Percentiles rank a stretch among this genome's conserved stretches.
Evolutionary conservation across 2,113 vertebrate genomes (phyloP).

Genomic region (Excalfactoria chinensis): DNA sequence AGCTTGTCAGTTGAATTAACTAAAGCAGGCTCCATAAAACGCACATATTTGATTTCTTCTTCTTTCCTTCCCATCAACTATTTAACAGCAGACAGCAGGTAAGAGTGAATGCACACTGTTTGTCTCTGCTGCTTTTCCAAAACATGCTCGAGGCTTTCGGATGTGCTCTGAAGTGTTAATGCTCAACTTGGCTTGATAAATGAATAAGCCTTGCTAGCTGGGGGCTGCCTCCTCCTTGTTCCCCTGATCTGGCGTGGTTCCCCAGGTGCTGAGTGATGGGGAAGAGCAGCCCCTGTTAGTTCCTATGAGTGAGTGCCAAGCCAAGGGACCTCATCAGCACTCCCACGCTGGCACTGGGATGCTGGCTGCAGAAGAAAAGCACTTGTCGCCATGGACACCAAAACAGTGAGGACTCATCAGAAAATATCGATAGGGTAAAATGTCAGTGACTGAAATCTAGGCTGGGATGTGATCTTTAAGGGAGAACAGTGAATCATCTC

Average conservation of each 20-base stretch:
- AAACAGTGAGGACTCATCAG: neutral
- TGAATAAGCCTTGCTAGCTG: neutral
- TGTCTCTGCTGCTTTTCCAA: neutral
- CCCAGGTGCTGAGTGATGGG: neutral
- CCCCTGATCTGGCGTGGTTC: rapidly evolving
- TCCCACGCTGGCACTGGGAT: neutral
- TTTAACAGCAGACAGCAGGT: neutral
- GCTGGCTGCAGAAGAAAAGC: neutral
- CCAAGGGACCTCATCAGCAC: neutral
- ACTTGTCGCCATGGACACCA: neutral
- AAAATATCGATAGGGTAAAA: neutral
- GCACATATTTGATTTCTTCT: neutral
- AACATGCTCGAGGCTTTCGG: neutral
- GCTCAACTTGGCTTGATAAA: neutral
- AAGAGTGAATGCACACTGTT: neutral
- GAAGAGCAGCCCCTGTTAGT: neutral
- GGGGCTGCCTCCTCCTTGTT: neutral
- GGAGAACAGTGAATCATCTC: neutral
- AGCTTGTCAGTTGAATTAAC: neutral
- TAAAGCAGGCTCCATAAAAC: neutral
- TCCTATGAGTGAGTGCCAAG: neutral
- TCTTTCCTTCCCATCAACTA: neutral
- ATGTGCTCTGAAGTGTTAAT: neutral
- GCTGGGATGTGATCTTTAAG: neutral
- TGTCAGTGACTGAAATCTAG: neutral